These are phyloP conservation scores for Eilema griseolum DNA, from an alignment of 2,888 invertebrate species.

Conservation along the genomic window DNA sequence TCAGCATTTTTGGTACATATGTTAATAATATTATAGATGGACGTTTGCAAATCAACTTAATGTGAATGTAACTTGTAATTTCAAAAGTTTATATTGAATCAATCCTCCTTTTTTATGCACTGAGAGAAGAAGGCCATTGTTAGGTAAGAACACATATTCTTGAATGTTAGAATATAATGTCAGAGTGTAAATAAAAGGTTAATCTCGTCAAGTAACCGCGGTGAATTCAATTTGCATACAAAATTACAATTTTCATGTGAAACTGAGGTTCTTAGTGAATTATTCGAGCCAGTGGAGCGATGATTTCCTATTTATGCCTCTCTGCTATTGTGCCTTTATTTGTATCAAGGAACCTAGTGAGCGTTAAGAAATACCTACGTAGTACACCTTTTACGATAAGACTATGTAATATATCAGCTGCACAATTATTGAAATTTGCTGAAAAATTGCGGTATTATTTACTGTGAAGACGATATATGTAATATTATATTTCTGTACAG, in stretches of 20 bases:
- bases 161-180: conserved; percentile 51
- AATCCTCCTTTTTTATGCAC: conserved; percentile 35
- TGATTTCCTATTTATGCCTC: conserved; percentile 82
- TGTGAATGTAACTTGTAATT: conserved; percentile 15
- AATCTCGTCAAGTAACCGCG: conserved; percentile 64
- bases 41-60: neutral
- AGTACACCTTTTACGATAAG: conserved; percentile 61
- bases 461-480: neutral
- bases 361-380: conserved; percentile 73
- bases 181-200: conserved; percentile 62
- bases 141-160: conserved; percentile 41
- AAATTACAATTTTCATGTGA: conserved; percentile 83
- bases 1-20: too few relatives aligned
- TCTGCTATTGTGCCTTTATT: conserved; percentile 80
- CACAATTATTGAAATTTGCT: conserved; percentile 21
- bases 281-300: conserved; percentile 84
- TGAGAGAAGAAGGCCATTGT: conserved; percentile 47
- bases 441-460: conserved; percentile 19
- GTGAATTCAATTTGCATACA: conserved; percentile 80
- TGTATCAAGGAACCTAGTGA: conserved; percentile 75
- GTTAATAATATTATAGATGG: too few relatives aligned
- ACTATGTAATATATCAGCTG: conserved; percentile 31
- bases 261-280: conserved; percentile 79
- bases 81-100: conserved; percentile 23
- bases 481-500: too few relatives aligned